These are phyloP conservation scores for Julus scandinavius DNA, from an alignment of 2,888 invertebrate genomes.

Conservation along the genomic window DNA sequence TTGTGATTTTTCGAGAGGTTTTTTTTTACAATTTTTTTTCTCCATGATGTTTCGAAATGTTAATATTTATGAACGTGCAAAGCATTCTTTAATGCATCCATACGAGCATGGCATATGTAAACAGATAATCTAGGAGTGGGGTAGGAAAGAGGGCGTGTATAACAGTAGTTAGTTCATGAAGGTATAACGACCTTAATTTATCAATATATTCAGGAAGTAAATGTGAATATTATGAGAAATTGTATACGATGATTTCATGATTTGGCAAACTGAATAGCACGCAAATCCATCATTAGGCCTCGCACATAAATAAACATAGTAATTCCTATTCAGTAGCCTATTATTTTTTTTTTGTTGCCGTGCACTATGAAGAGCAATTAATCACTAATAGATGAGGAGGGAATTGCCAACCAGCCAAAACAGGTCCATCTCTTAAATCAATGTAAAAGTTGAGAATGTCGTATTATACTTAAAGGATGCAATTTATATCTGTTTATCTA, in stretches of 20 bases:
- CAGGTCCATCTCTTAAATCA: not conserved
- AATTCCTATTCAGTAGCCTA: not conserved
- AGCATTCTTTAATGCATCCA: not conserved
- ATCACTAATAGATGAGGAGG: conserved; percentile 39
- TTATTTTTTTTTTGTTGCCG: not conserved
- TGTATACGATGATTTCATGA: conserved; percentile 13
- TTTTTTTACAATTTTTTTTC: not conserved
- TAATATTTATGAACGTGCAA: not conserved
- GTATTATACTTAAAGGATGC: conserved; percentile 13
- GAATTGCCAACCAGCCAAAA: not conserved
- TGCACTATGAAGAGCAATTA: not conserved
- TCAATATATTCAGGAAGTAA: conserved; percentile 27
- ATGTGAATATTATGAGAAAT: conserved; percentile 3
- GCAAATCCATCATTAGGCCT: conserved; percentile 34
- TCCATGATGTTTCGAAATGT: not conserved
- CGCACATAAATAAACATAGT: not conserved
- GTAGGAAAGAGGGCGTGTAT: not conserved
- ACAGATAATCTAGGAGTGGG: not conserved
- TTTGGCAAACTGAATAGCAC: conserved; percentile 23
- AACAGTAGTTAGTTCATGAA: conserved; percentile 35
- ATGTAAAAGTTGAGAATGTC: not conserved
- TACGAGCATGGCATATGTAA: not conserved
- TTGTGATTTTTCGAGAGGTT: too few species aligned
- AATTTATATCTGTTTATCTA: not conserved
- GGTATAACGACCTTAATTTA: conserved; percentile 33